Evolutionary conservation across 2,113 vertebrate genomes (phyloP), one percentile per base, ranked within the genome.

Genomic region (Phalacrocorax pelagicus): DNA sequence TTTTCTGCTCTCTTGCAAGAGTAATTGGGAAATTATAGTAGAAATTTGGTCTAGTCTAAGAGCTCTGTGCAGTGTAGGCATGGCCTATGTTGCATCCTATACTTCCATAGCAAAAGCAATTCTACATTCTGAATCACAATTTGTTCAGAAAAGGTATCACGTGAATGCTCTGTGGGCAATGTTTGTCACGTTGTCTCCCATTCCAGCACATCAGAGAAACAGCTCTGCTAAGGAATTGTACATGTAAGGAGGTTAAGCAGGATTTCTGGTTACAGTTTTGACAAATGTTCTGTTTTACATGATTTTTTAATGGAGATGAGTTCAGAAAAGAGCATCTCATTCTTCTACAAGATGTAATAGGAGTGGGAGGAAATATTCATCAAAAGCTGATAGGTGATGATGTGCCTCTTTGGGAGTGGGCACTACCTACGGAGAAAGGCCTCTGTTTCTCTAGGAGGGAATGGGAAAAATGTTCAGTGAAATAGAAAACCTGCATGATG

Each of bases 401-500:
- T 16, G 47, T 54, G 32, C 55, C 36, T 92, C 22, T 46, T 94
- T 90, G 90, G 79, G 62, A 93, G 32, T 44, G 55, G 42, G 47
- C 42, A 73, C 80, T 92, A 80, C 62, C 38, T 85, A 71, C 84
- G 81, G 30, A 87, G 49, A 91, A 94, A 85, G 65, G 22, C 52
- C 70, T 93, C 81, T 66, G 49, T 82, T 97, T 94, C 70, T 72
- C 40, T 85, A 66, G 29, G 22, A 90, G 32, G 8, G 19, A 86
- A 87, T 32, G 44, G 32, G 36, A 29, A 80, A 90, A 73, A 7
- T 66, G n/a, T 62, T 86, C 74, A 73, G 66, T 86, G 79, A 90
- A 96, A 95, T 18, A 95, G 88, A 93, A 96, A 95, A 90, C 58
- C 71, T 90, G 79, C 24, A 47, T 38, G 38, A 90, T 90, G 49